Evolutionary conservation across 2,888 invertebrate species (phyloP).

Genomic region (Coleophora deauratella): DNA sequence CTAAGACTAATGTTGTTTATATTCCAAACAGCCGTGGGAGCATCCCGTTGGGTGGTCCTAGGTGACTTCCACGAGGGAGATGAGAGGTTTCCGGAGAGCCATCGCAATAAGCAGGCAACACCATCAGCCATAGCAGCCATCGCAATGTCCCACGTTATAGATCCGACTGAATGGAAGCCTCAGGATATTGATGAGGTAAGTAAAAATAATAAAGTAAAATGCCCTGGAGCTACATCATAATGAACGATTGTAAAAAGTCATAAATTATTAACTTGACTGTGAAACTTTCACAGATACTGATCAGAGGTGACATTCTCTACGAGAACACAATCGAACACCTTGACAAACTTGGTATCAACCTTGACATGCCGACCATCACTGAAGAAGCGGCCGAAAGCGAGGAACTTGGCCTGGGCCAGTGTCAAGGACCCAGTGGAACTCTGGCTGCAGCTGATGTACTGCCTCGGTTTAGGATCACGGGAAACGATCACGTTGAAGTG

Average conservation of each 20-base stretch:
- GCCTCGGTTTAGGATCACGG: constrained; percentile 46
- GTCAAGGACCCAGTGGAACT: constrained; percentile 24
- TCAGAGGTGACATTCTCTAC: constrained; percentile 53
- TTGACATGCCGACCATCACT: constrained; percentile 31
- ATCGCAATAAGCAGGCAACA: constrained; percentile 53
- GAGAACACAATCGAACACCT: constrained; percentile 54
- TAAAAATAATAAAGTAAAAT: too few relatives aligned
- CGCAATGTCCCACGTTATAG: constrained; percentile 46
- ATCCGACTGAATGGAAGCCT: constrained; percentile 44
- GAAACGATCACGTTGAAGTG: constrained; percentile 57
- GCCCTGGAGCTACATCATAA: too few relatives aligned
- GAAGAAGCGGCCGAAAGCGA: constrained; percentile 35
- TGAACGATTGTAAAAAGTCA: too few relatives aligned
- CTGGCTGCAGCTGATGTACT: constrained; percentile 55
- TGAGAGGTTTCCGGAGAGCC: constrained; percentile 47
- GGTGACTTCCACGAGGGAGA: constrained; percentile 57
- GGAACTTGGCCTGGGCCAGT: constrained; percentile 10
- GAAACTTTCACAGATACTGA: constrained; percentile 28
- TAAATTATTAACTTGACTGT: too few relatives aligned
- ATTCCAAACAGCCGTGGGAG: constrained; percentile 41
- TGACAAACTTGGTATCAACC: constrained; percentile 47
- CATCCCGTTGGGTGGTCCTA: constrained; percentile 53
- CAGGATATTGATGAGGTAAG: constrained; percentile 52
- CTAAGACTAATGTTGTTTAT: background rate
- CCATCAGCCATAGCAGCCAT: constrained; percentile 52